Base-by-base conservation (phyloP, 2,797 vertebrate genomes). In the Cyclopterus lumpus region DNA sequence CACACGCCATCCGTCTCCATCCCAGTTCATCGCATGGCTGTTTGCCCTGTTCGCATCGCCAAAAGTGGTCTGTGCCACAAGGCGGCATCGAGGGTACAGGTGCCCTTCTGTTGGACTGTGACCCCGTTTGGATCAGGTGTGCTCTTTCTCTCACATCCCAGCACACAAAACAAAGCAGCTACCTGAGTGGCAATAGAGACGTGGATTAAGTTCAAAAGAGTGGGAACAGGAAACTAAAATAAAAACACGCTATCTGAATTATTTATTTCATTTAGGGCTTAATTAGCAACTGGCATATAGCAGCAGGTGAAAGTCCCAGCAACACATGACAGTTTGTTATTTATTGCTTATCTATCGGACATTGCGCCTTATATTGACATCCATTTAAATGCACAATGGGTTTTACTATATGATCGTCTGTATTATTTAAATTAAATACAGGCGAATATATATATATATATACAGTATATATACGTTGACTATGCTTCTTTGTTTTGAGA, bases 21-120 rank as follows among this genome's bases (percentile, higher is more conserved):
- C 22, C 1, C 22, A 22, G 22, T 22, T 44, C 18, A 3, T 6
- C 44, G 6, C 18, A 3, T 6, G 44, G 6, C 7, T 7, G 1
- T 48, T 48, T 48, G 44, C 44, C 44, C 20, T 22, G 18, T 48
- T 48, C 6, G 20, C 48, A 48, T 48, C 6, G 20, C 7, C 20
- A 48, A 48, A 5, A 48, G 2, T 44, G 12, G 40, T 42, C 34
- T 8, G 34, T 42, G 40, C 40, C 12, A 40, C 28, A 15, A 30
- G 46, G 18, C 38, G 51, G 44, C 6, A 69, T 70, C 68, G 32
- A 71, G 36, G 59, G n/a, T 16, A 51, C 42, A 44, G 1, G 62
- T 18, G 53, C 11, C 24, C 26, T 40, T 24, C 63, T 8, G 24
- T 63, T 8, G 5, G 18, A 60, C 54, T 55, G 24, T 15, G 0